Evolutionary conservation across 2,113 vertebrate species (phyloP), one percentile per base, ranked within the genome.

Genomic region (Protobothrops mucrosquamatus): DNA sequence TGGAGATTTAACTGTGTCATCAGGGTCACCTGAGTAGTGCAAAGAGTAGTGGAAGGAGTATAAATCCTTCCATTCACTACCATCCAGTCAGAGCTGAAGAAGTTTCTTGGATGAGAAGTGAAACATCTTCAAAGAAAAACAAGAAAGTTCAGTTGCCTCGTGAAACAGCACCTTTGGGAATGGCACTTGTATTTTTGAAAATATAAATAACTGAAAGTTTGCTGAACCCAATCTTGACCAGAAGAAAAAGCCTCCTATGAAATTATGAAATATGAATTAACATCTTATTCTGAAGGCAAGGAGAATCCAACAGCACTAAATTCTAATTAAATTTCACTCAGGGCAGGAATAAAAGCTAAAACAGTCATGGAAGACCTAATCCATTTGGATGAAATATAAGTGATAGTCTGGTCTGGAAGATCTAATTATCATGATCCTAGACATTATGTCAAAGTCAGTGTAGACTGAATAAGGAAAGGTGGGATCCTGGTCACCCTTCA

Each of bases 271-370:
- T 89, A 92, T 85, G 85, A 15, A 39, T 93, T 88, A 85, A 92
- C 51, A 29, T 43, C 87, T 85, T 51, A 48, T 81, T 34, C 11
- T 34, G 52, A 88, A 91, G 51, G 57, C 51, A 74, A 15, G 55
- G 85, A 91, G 61, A 91, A 14, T 94, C 91, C 93, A 92, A 89
- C 90, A 94, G 89, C 94, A 93, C 94, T 95, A 95, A 96, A 96
- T 94, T 91, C 95, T 96, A 96, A 95, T 97, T 95, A 96, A 96
- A 96, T 96, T 96, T 96, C 94, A 95, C 56, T 0, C 86, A 91
- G 15, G 88, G 88, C 51, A 10, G 51, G 51, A 74, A 93, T 93
- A 94, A 94, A 95, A 90, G 1, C 34, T 90, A 95, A 90, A 55
- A 93, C 93, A 95, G 89, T 94, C 91, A 90, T 0, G 0, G 56